Evolutionary conservation across 2,113 vertebrate genomes (phyloP).

Genomic region (Cromileptes altivelis): DNA sequence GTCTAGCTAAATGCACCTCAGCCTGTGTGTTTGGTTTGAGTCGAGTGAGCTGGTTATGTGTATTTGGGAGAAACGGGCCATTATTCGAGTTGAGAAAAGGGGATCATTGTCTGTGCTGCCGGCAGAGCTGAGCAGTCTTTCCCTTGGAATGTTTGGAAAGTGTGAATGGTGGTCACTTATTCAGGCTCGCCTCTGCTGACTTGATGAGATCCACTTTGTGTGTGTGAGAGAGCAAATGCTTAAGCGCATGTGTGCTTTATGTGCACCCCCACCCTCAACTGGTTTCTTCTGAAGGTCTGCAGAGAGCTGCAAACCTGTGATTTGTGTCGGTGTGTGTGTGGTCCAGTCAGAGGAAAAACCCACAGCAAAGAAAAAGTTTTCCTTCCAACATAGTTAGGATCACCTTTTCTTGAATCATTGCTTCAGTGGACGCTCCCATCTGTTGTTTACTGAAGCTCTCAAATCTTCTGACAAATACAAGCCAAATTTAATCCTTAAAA

Average conservation of each 20-base stretch:
- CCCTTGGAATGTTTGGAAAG: slow-evolving; percentile 72
- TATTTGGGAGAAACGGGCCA: slow-evolving; percentile 56
- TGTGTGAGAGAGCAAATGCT: slow-evolving; percentile 6
- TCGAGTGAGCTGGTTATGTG: slow-evolving; percentile 29
- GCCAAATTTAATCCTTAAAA: background rate
- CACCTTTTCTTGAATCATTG: slow-evolving; percentile 12
- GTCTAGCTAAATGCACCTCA: slow-evolving; percentile 2
- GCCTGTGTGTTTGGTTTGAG: background rate
- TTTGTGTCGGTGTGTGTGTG: slow-evolving; percentile 58
- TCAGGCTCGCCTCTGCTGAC: slow-evolving; percentile 43
- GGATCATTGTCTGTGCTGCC: slow-evolving; percentile 69
- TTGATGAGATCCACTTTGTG: slow-evolving; percentile 37
- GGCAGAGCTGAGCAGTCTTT: slow-evolving; percentile 57
- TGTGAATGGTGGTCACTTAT: slow-evolving; percentile 72
- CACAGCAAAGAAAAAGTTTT: slow-evolving; percentile 1
- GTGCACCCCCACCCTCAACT: slow-evolving; percentile 1
- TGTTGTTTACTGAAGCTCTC: slow-evolving; percentile 7
- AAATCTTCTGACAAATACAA: slow-evolving; percentile 7
- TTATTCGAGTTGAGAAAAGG: slow-evolving; percentile 65
- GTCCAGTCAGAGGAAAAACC: slow-evolving; percentile 34
- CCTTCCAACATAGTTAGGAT: slow-evolving; percentile 31
- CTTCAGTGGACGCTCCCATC: background rate
- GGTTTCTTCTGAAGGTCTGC: slow-evolving; percentile 27
- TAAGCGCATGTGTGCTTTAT: background rate
- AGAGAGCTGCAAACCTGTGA: slow-evolving; percentile 39